Evolutionary conservation across 2,888 invertebrate species (phyloP).

Genomic region (Acanthacorydalis orientalis): DNA sequence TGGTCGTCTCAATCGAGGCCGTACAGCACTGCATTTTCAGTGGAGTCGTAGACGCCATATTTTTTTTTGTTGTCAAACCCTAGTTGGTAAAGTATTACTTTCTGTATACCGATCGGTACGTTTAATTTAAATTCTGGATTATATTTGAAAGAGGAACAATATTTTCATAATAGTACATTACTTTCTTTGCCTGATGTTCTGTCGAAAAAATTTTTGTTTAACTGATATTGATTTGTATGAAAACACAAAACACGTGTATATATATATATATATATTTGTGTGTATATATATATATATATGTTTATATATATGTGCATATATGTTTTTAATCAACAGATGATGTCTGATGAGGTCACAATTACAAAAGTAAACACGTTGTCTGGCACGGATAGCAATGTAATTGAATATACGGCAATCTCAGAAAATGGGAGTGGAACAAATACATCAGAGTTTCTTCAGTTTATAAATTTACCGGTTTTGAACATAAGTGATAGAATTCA

Average conservation of each 20-base stretch:
- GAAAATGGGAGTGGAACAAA: not conserved
- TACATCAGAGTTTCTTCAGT: not conserved
- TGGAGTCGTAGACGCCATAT: constrained; percentile 1
- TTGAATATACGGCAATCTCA: not conserved
- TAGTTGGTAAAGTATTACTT: constrained; percentile 3
- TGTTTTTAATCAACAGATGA: too few species aligned
- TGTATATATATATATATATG: too few species aligned
- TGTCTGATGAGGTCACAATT: not conserved
- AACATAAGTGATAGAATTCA: not conserved
- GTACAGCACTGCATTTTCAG: not conserved
- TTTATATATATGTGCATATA: too few species aligned
- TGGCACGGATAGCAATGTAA: not conserved
- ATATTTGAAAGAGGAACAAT: too few species aligned
- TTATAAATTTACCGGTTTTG: constrained; percentile 1
- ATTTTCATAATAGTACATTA: too few species aligned
- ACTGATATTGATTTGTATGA: too few species aligned
- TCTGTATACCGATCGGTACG: constrained; percentile 2
- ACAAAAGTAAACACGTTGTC: not conserved
- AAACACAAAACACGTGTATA: too few species aligned
- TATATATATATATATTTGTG: too few species aligned
- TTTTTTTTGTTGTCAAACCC: not conserved
- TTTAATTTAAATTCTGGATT: not conserved
- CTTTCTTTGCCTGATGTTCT: too few species aligned
- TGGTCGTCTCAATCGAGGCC: not conserved
- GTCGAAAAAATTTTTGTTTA: too few species aligned